Evolutionary conservation across 1,140 invertebrate genomes (phyloP).

Genomic region (Nasonia vitripennis): DNA sequence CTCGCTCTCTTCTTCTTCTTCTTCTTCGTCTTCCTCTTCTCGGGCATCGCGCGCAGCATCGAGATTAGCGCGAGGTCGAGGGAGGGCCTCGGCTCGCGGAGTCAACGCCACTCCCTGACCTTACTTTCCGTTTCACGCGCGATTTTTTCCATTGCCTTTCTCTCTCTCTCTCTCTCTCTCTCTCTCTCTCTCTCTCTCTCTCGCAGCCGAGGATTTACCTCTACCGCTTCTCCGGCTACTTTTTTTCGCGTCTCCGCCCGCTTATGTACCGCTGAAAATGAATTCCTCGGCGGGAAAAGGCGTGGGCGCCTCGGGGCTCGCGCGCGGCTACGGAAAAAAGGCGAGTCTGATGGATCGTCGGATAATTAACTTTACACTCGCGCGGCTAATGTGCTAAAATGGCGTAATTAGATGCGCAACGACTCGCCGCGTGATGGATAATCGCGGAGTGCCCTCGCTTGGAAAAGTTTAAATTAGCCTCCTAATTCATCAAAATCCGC

Average conservation of each 20-base stretch:
- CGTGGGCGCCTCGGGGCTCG: conserved; percentile 7
- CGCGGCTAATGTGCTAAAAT: conserved; percentile 16
- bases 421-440: not conserved
- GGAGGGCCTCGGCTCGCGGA: conserved; percentile 2
- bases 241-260: not conserved
- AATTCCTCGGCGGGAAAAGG: conserved; percentile 9
- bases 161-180: conserved; percentile 9
- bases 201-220: conserved; percentile 4
- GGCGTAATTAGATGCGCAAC: conserved; percentile 7
- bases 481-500: not conserved
- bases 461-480: conserved; percentile 1
- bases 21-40: not conserved
- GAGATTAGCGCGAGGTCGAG: conserved; percentile 25
- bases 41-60: not conserved
- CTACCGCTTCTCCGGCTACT: not conserved
- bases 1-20: not conserved
- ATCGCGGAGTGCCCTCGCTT: not conserved
- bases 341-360: conserved; percentile 12
- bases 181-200: conserved; percentile 9
- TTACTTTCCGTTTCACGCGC: conserved; percentile 42
- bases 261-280: conserved; percentile 13
- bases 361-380: conserved; percentile 43
- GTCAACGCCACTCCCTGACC: conserved; percentile 47
- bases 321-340: not conserved
- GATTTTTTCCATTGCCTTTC: conserved; percentile 32